Evolutionary conservation across 2,113 vertebrate species (phyloP), one percentile per base, ranked within the genome.

Genomic region (Lontra canadensis): DNA sequence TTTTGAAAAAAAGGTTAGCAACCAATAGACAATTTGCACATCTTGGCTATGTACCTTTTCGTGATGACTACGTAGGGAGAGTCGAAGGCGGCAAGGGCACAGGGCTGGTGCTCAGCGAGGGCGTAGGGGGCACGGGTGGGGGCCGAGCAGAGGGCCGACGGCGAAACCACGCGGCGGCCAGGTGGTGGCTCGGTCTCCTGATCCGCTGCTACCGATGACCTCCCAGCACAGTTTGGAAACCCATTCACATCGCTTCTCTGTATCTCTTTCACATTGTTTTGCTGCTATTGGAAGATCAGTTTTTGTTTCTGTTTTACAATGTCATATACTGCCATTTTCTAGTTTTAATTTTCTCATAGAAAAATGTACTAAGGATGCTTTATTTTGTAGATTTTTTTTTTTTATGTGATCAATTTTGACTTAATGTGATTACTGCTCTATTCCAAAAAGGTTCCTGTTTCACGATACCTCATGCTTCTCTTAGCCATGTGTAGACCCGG

Each of bases 401-500:
- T 99, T 95, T 98, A 99, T 99, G 99, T 99, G 99, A 99, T 99
- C 98, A 98, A 86, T 99, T 99, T 99, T 99, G 99, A 98, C 98
- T 98, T 99, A 98, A 99, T 99, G 99, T 99, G 99, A 99, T 99
- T 99, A 99, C 99, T 98, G 99, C 99, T 99, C 99, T 99, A 99
- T 99, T 99, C 99, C 99, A 99, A 99, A 99, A 99, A 99, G 98
- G 98, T 98, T 99, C 98, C 98, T 99, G 98, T 99, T 99, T 99
- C 99, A 99, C 98, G 98, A 99, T 99, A 99, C 99, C 99, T 99
- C 99, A 99, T 99, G 98, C 99, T 99, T 99, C 99, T 99, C 99
- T 99, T 98, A 99, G 98, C 99, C 99, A 55, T 98, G 98, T 98
- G 87, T 96, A 98, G 99, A 98, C 98, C 98, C 98, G 97, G 98